These are phyloP conservation scores for Craseonycteris thonglongyai DNA, from an alignment of 2,113 vertebrate genomes.

Conservation along the genomic window DNA sequence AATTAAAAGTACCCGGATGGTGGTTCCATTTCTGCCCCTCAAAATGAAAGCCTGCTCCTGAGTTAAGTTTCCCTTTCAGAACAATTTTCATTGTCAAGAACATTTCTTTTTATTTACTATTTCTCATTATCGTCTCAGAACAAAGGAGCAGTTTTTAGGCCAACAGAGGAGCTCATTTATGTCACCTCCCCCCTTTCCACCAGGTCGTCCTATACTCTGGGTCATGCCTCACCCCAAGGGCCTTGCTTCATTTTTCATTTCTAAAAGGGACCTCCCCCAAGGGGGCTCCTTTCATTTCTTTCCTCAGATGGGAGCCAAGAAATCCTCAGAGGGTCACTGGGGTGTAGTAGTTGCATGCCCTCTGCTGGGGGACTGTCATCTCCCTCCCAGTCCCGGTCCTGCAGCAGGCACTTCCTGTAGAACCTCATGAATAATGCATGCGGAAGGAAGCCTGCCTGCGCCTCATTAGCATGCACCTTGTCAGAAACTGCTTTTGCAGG, in stretches of 20 bases:
- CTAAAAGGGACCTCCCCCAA: not conserved
- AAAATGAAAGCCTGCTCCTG: not conserved
- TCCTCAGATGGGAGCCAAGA: not conserved
- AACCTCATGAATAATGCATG: not conserved
- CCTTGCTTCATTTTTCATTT: not conserved
- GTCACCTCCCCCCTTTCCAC: not conserved
- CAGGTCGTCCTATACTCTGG: rapidly evolving
- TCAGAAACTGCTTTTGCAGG: not conserved
- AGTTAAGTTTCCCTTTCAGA: not conserved
- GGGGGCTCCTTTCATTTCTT: not conserved
- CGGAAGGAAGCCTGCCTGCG: not conserved
- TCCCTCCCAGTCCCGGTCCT: not conserved
- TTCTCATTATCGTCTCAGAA: not conserved
- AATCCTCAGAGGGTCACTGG: not conserved
- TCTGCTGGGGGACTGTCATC: rapidly evolving
- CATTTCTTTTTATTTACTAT: too few relatives aligned
- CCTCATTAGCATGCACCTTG: not conserved
- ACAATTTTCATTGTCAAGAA: not conserved
- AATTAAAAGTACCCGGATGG: not conserved
- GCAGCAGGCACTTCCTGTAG: not conserved
- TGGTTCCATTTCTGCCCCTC: not conserved
- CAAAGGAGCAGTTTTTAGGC: not conserved
- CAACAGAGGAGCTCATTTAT: not conserved
- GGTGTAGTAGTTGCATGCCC: not conserved
- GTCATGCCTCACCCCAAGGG: not conserved